Conservation (phyloP, 2,113 vertebrate genomes). For the Apistogramma diplotaenia region DNA sequence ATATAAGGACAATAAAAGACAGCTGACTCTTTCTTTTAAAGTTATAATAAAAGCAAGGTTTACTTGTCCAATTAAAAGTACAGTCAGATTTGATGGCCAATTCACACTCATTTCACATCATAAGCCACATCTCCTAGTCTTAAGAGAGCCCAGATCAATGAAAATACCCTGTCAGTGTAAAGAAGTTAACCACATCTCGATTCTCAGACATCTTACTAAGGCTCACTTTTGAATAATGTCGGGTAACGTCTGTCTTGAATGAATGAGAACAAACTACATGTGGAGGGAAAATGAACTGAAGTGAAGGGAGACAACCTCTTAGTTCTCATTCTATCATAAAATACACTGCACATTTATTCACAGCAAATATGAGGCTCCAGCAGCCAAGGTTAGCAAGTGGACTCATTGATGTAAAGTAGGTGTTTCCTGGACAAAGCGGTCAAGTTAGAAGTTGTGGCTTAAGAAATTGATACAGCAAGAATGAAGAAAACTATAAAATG, state of each 20-base stretch:
- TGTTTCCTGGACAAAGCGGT: no score
- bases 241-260: neutral
- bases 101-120: no score
- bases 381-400: neutral
- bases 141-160: no score
- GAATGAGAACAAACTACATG: neutral
- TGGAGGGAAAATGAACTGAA: neutral
- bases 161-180: no score
- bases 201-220: no score
- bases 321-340: neutral
- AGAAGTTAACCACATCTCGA: no score
- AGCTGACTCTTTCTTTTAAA: neutral
- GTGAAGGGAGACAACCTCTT: neutral
- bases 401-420: neutral
- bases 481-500: neutral
- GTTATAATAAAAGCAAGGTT: neutral
- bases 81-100: neutral
- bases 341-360: neutral
- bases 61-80: neutral
- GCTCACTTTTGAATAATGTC: neutral
- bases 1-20: neutral
- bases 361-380: neutral
- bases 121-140: no score
- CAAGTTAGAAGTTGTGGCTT: neutral
- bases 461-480: neutral